A percentile compares a stretch with the other conserved stretches of the same genome.
phyloP scores from a whole-genome alignment of 2,113 vertebrate genomes.

The Pangasianodon hypophthalmus region DNA sequence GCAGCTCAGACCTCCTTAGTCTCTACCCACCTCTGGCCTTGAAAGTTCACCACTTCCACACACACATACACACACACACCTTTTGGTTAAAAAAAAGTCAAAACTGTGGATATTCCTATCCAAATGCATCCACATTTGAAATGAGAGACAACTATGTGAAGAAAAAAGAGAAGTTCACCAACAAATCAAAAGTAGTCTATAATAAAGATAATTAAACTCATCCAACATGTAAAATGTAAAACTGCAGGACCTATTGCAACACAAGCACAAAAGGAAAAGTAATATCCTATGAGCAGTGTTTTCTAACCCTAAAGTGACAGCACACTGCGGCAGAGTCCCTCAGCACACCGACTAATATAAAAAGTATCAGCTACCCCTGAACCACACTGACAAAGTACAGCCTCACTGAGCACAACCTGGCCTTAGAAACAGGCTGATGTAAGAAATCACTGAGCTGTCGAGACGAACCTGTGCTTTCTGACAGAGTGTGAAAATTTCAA shows the following conservation, averaged over 20 bases:
- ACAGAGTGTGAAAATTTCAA: background rate
- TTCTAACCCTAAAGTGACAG: slow-evolving; percentile 6
- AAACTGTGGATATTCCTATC: background rate
- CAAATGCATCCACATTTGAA: background rate
- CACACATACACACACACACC: background rate
- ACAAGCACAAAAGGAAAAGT: slow-evolving; percentile 2
- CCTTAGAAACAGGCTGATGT: slow-evolving; percentile 11
- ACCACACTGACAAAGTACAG: slow-evolving; percentile 1
- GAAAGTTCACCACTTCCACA: background rate
- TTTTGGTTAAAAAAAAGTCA: background rate
- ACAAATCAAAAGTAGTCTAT: background rate
- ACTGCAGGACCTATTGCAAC: background rate
- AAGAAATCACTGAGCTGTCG: background rate
- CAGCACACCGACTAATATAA: background rate
- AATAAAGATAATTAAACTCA: background rate
- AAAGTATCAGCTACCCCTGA: slow-evolving; percentile 7
- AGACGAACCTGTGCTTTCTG: background rate
- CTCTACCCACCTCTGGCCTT: background rate
- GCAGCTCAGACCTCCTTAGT: background rate
- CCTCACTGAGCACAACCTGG: slow-evolving; percentile 6
- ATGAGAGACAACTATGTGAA: too few species aligned
- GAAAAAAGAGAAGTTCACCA: background rate
- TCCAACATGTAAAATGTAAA: background rate
- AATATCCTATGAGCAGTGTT: background rate
- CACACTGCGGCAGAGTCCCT: background rate